Evolutionary conservation across 2,797 vertebrate genomes (phyloP), one percentile per base, ranked within the genome.

Genomic region (Leuciscus waleckii): DNA sequence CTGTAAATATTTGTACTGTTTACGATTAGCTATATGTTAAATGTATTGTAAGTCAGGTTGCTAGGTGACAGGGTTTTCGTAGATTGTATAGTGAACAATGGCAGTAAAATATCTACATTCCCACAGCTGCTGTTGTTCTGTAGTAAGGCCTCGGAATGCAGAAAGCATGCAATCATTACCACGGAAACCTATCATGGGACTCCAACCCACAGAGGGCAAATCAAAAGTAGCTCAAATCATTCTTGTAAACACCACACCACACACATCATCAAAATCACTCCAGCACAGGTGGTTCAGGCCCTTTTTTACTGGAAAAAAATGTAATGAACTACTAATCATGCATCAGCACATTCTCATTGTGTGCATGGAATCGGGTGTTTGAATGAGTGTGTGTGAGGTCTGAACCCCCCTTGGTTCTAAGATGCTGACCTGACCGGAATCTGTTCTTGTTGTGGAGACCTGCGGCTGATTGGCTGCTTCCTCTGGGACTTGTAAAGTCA

Each of bases 1-100:
- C 56, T 17, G 65, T 81, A 86, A 86, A 88, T 80, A 88, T 86
- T 90, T 86, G 85, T 82, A 81, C 74, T 75, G 77, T 90, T 90
- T 90, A 89, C 32, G 73, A 82, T 80, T 63, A 79, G 67, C 78
- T 58, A 85, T 51, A 85, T 88, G 74, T 79, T 84, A 86, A 83
- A 86, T 51, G 79, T 56, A 68, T 70, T 68, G 19, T 85, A 35
- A 71, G 79, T 54, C 43, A 61, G 79, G 76, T 83, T 86, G 89
- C 78, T 5, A 74, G 83, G 85, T 81, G 69, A 81, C 23, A 61
- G 26, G 41, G 65, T 61, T 67, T 87, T 84, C 63, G 63, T 68
- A 71, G 70, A 61, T 70, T 85, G 76, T 75, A 77, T 86, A 46
- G 80, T 81, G 73, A 87, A 86, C 86, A 82, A 84, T 79, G 83